A percentile compares a stretch with the other conserved stretches of the same genome.
These are phyloP conservation scores for Aurelia sp. DNA, from an alignment of 30 jellyfish, hydroid and myxozoan species.

Conservation along the genomic window DNA sequence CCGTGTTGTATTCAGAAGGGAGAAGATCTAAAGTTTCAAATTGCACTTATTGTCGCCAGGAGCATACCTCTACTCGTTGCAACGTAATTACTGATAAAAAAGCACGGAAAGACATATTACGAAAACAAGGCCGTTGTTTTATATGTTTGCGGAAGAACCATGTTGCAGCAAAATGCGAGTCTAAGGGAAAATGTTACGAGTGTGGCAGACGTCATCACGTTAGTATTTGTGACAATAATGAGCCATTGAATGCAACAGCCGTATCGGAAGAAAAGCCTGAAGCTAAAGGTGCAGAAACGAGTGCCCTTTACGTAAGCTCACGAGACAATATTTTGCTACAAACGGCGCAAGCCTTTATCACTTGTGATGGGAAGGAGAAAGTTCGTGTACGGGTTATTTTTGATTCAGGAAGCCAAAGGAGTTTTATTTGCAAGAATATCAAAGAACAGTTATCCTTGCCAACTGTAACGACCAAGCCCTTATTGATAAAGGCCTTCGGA, in stretches of 20 bases:
- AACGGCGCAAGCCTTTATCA: slow-evolving; percentile 24
- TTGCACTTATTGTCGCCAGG: slow-evolving; percentile 16
- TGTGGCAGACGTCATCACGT: background rate
- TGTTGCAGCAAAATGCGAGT: no score
- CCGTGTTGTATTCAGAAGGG: no score
- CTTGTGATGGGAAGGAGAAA: background rate
- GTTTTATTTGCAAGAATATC: slow-evolving; percentile 2
- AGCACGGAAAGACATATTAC: no score
- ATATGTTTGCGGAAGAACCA: no score
- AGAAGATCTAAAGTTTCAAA: background rate
- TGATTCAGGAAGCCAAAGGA: slow-evolving; percentile 49
- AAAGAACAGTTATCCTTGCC: background rate
- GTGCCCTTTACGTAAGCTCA: slow-evolving; percentile 3
- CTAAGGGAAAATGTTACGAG: no score
- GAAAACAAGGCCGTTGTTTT: no score
- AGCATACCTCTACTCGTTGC: slow-evolving; percentile 21
- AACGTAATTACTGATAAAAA: slow-evolving; percentile 13
- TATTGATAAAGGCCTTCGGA: slow-evolving; percentile 6
- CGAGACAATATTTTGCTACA: slow-evolving; percentile 23
- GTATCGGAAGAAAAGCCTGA: background rate
- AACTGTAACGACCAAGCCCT: background rate
- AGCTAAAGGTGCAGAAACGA: background rate
- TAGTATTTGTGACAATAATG: slow-evolving; percentile 15
- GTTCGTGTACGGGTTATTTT: slow-evolving; percentile 18
- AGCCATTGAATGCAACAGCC: background rate